phyloP scores from a whole-genome alignment of 2,113 vertebrate genomes.

The Callipepla californica region DNA sequence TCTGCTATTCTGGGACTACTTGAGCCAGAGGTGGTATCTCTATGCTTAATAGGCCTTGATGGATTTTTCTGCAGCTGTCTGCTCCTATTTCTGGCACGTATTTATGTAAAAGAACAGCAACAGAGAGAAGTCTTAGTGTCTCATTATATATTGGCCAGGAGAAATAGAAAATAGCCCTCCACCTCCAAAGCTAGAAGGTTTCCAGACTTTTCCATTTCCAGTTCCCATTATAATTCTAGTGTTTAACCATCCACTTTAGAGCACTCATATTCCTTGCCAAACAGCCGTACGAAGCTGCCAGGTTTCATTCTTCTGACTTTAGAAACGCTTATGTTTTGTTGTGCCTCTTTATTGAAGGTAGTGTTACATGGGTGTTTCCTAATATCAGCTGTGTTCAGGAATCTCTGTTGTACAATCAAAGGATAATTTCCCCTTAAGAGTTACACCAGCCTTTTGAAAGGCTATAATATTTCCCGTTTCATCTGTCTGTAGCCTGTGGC shows the following conservation, averaged over 20 bases:
- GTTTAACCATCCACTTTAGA: conserved; percentile 12
- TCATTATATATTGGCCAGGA: conserved; percentile 21
- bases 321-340: conserved; percentile 2
- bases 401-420: conserved; percentile 37
- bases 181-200: conserved; percentile 11
- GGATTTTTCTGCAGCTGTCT: conserved; percentile 53
- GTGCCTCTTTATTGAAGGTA: conserved; percentile 32
- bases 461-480: conserved; percentile 45
- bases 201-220: conserved; percentile 52
- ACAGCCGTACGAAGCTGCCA: not conserved
- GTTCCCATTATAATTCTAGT: not conserved
- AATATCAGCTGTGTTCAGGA: not conserved
- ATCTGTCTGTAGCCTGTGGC: conserved; percentile 61
- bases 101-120: conserved; percentile 31
- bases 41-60: conserved; percentile 35
- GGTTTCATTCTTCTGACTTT: conserved; percentile 35
- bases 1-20: not conserved
- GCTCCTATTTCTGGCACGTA: conserved; percentile 47
- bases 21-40: conserved; percentile 17
- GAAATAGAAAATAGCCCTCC: conserved; percentile 31
- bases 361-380: conserved; percentile 52
- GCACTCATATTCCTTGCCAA: conserved; percentile 21
- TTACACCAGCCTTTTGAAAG: conserved; percentile 39
- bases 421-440: conserved; percentile 30
- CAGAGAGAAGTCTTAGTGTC: not conserved